These are phyloP conservation scores for Catocala fraxini DNA, from an alignment of 2,888 invertebrate species.

Conservation along the genomic window DNA sequence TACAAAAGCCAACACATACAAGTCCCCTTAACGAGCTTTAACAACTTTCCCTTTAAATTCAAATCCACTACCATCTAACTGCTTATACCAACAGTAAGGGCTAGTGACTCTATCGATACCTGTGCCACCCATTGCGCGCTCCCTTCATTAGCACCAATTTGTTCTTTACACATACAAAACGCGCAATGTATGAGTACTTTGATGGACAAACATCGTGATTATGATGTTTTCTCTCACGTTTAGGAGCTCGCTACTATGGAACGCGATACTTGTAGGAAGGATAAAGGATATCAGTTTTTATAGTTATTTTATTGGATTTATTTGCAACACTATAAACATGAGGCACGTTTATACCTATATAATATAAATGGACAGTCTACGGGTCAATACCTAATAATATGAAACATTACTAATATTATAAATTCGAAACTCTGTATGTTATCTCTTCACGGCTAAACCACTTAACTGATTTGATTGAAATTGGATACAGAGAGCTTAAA, in stretches of 20 bases:
- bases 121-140: slow-evolving; percentile 15
- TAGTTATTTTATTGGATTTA: not conserved
- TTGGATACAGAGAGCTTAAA: too few relatives aligned
- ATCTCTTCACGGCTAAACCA: too few relatives aligned
- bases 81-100: slow-evolving; percentile 48
- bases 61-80: slow-evolving; percentile 33
- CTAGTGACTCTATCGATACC: slow-evolving; percentile 57
- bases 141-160: slow-evolving; percentile 30
- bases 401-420: too few relatives aligned
- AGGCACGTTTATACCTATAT: too few relatives aligned
- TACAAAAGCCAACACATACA: not conserved
- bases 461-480: too few relatives aligned
- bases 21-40: not conserved
- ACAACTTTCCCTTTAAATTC: slow-evolving; percentile 14
- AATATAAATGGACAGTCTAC: too few relatives aligned
- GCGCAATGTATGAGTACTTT: slow-evolving; percentile 20
- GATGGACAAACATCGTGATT: slow-evolving; percentile 16
- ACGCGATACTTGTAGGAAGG: slow-evolving; percentile 1
- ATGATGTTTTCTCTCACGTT: slow-evolving; percentile 24
- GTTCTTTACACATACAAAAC: slow-evolving; percentile 16
- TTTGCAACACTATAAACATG: too few relatives aligned
- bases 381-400: too few relatives aligned
- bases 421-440: too few relatives aligned
- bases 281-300: slow-evolving; percentile 4
- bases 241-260: slow-evolving; percentile 12